phyloP scores from a whole-genome alignment of 2,888 invertebrate genomes.

The Cotesia congregata region DNA sequence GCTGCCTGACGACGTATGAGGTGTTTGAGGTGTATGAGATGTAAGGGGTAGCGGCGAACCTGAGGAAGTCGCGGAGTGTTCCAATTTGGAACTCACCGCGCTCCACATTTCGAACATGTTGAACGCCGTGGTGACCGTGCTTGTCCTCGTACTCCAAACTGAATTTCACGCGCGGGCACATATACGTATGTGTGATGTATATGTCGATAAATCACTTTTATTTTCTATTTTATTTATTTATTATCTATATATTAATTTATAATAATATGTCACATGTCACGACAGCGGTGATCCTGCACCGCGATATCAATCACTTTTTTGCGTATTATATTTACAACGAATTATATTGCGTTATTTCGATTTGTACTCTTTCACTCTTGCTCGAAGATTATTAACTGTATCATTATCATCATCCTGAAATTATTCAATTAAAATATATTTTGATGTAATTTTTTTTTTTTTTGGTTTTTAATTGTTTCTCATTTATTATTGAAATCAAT shows the following conservation, averaged over 20 bases:
- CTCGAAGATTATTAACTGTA: background rate
- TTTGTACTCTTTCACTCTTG: background rate
- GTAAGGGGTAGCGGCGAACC: slow-evolving; percentile 68
- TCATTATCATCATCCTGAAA: background rate
- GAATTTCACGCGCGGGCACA: slow-evolving; percentile 42
- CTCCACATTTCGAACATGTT: slow-evolving; percentile 90
- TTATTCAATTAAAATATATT: background rate
- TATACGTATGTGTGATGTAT: slow-evolving; percentile 23
- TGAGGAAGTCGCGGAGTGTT: slow-evolving; percentile 71
- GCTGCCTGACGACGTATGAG: slow-evolving; percentile 85
- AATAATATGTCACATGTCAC: slow-evolving; percentile 37
- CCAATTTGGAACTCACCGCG: slow-evolving; percentile 82
- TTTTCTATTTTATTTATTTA: background rate
- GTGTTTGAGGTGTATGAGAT: slow-evolving; percentile 78
- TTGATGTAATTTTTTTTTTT: slow-evolving; percentile 6
- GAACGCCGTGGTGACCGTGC: slow-evolving; percentile 67
- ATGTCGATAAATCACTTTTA: background rate
- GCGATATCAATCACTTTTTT: slow-evolving; percentile 9
- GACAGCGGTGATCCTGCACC: slow-evolving; percentile 34
- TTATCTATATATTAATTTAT: slow-evolving; percentile 1
- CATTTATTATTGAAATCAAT: background rate
- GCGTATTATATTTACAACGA: background rate
- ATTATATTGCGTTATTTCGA: background rate
- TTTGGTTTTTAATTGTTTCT: background rate
- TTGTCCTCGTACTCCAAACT: slow-evolving; percentile 43